Evolutionary conservation across 2,888 invertebrate species (phyloP).

Genomic region (Stegophylla sp.): DNA sequence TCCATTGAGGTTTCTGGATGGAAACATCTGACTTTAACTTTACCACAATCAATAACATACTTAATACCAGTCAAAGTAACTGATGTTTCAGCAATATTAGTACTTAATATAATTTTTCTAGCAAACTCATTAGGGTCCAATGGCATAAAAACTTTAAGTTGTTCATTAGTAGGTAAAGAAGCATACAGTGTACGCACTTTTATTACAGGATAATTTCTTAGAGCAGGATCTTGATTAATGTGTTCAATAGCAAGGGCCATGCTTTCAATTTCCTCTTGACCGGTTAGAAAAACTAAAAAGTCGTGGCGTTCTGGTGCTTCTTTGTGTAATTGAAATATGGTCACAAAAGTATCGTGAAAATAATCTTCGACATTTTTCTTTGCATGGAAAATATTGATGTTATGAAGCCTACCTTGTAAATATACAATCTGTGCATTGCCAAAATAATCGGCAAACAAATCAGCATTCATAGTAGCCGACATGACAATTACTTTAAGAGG

Average conservation of each 20-base stretch:
- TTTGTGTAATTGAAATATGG: conserved; percentile 87
- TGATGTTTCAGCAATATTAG: conserved; percentile 72
- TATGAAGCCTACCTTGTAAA: conserved; percentile 86
- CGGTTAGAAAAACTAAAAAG: conserved; percentile 91
- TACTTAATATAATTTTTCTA: conserved; percentile 69
- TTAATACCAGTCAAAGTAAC: conserved; percentile 78
- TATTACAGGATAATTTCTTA: conserved; percentile 71
- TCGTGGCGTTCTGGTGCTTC: conserved; percentile 84
- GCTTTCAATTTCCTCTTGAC: conserved; percentile 96
- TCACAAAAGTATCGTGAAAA: conserved; percentile 80
- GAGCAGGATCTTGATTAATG: conserved; percentile 67
- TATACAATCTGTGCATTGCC: conserved; percentile 85
- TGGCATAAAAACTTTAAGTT: conserved; percentile 67
- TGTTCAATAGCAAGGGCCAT: conserved; percentile 77
- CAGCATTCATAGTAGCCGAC: conserved; percentile 97
- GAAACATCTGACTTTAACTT: conserved; percentile 84
- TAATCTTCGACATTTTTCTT: conserved; percentile 81
- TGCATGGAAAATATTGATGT: conserved; percentile 78
- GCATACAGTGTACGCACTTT: conserved; percentile 74
- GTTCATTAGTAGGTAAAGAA: conserved; percentile 66
- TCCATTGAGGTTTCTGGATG: conserved; percentile 84
- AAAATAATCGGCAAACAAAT: conserved; percentile 89
- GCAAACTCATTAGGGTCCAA: conserved; percentile 64
- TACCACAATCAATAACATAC: conserved; percentile 89
- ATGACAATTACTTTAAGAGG: conserved; percentile 83